Percentiles rank a stretch among this genome's conserved stretches.
These are phyloP conservation scores for Turnix velox DNA, from an alignment of 2,113 vertebrate species.

Conservation along the genomic window DNA sequence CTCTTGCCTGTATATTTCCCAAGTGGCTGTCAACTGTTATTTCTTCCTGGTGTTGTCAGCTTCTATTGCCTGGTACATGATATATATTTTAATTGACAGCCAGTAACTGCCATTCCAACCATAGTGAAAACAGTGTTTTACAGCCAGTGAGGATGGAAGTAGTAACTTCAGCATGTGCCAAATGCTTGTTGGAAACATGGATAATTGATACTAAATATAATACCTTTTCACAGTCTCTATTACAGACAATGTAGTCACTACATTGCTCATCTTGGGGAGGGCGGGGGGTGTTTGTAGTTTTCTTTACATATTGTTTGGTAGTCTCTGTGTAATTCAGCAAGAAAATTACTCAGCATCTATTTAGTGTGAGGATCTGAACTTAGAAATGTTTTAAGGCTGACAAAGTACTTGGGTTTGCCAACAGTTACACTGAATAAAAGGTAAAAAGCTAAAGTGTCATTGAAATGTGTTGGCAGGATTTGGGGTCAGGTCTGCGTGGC, in stretches of 20 bases:
- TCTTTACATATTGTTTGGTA: background rate
- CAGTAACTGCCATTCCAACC: constrained; percentile 32
- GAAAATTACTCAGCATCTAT: background rate
- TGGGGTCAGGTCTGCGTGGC: background rate
- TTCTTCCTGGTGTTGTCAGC: constrained; percentile 15
- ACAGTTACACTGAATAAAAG: background rate
- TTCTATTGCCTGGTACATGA: constrained; percentile 26
- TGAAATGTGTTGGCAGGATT: background rate
- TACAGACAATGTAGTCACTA: background rate
- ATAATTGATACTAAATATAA: constrained; percentile 41
- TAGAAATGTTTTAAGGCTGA: background rate
- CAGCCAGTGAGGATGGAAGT: background rate
- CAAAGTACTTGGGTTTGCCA: background rate
- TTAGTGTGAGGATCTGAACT: background rate
- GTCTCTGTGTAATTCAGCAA: background rate
- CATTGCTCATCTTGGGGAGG: background rate
- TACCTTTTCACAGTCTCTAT: constrained; percentile 14
- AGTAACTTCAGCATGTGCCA: constrained; percentile 2
- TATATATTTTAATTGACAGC: constrained; percentile 57
- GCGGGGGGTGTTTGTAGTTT: background rate
- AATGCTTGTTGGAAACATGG: background rate
- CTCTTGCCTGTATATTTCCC: constrained; percentile 35
- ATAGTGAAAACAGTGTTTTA: constrained; percentile 10
- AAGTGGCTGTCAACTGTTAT: constrained; percentile 13
- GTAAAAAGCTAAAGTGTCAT: background rate